Evolutionary conservation across 2,113 vertebrate genomes (phyloP), one percentile per base, ranked within the genome.

Genomic region (Piprites chloris): DNA sequence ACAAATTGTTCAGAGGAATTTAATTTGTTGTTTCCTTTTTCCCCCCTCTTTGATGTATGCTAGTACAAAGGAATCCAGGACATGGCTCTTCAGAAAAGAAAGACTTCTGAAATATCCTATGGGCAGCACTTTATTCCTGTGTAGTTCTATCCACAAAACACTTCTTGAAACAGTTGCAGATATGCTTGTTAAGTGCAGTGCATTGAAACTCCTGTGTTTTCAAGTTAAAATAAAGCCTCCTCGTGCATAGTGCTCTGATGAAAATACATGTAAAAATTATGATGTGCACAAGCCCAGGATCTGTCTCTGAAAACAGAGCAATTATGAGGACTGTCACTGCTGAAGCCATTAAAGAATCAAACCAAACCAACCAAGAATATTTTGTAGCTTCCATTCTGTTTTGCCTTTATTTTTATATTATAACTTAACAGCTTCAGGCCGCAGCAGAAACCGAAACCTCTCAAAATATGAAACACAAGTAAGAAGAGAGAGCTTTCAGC

Each of bases 1-100:
- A 90, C 65, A 74, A 91, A 86, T 84, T 88, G 75, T 89, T 94
- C 65, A 35, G 44, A 85, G n/a, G 44, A 77, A 67, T 87, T 80
- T 67, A 11, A 55, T 95, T 67, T 71, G 28, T 85, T 94, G 55
- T 73, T 62, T 28, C 27, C 55, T 33, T 52, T 4, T 1, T 0
- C 18, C 4, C 4, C 16, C 20, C 3, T 19, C 67, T 95, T 95
- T 84, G 88, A 83, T 93, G 80, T 96, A 4, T 47, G n/a, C 24
- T 71, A 71, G 73, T 86, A 91, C 75, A 86, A 91, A 91, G 69
- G 75, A 90, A 90, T 77, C 20, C 3, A 74, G 32, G 18, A 81
- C 59, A 8, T 39, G 83, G 35, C 21, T 90, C 12, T 86, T 85
- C 76, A 63, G 88, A 55, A 95, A 76, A 73, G 52, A 87, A 68